Percentiles rank a stretch among this genome's conserved stretches.
Evolutionary conservation across 2,888 invertebrate genomes (phyloP).

Genomic region (Latrodectus elegans): DNA sequence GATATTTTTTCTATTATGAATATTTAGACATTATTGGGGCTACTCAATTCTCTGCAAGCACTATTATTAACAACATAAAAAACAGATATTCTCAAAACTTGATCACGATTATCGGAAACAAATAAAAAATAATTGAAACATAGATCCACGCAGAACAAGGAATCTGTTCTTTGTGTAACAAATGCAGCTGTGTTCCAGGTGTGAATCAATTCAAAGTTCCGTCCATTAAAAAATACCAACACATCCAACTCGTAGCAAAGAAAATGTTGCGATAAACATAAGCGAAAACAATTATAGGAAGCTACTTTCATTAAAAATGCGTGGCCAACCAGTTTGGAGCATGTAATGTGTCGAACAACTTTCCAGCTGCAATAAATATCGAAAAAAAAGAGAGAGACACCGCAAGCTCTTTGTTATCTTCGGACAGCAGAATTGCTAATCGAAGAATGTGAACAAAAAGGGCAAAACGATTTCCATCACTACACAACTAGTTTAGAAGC

Average conservation of each 20-base stretch:
- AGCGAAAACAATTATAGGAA: background rate
- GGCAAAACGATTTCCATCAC: background rate
- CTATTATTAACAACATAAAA: no score
- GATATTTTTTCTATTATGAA: no score
- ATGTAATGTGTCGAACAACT: conserved; percentile 20
- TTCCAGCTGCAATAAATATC: conserved; percentile 23
- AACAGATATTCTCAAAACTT: no score
- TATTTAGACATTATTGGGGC: no score
- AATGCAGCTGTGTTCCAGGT: background rate
- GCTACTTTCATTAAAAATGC: background rate
- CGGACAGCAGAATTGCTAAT: conserved; percentile 17
- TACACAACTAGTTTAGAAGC: no score
- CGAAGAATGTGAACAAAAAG: conserved; percentile 18
- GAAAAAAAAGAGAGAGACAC: conserved; percentile 1
- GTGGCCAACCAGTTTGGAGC: conserved; percentile 1
- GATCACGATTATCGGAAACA: no score
- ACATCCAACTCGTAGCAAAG: background rate
- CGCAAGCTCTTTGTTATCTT: conserved; percentile 23
- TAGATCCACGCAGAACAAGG: background rate
- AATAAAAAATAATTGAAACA: no score
- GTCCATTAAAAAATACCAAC: conserved; percentile 1
- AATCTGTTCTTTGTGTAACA: background rate
- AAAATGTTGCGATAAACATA: background rate
- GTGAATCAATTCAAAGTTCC: background rate
- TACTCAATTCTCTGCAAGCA: no score